These are phyloP conservation scores for Orius insidiosus DNA, from an alignment of 1,140 invertebrate species.

Conservation along the genomic window DNA sequence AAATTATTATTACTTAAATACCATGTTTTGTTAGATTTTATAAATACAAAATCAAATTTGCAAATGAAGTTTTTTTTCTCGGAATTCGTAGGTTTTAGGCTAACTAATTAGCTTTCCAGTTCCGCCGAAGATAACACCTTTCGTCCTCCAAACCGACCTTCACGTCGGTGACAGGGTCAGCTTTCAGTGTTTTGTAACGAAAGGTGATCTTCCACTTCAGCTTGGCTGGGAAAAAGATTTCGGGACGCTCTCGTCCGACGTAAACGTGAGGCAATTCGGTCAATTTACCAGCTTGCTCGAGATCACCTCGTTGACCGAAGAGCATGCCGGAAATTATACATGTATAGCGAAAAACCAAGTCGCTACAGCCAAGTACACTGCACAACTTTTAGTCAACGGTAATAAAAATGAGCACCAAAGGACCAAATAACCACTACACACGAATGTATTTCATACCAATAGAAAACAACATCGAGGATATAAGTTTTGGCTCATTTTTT, in stretches of 20 bases:
- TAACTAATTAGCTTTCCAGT: constrained; percentile 29
- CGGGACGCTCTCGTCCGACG: constrained; percentile 25
- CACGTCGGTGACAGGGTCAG: constrained; percentile 44
- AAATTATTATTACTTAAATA: too few relatives aligned
- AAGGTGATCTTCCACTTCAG: constrained; percentile 46
- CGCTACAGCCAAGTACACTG: constrained; percentile 49
- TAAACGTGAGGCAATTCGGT: constrained; percentile 41
- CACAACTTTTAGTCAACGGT: constrained; percentile 45
- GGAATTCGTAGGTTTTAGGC: too few relatives aligned
- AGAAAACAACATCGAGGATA: too few relatives aligned
- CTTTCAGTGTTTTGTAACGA: constrained; percentile 43
- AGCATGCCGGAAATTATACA: constrained; percentile 37
- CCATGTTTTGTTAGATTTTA: too few relatives aligned
- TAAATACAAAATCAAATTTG: too few relatives aligned
- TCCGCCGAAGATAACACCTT: constrained; percentile 44
- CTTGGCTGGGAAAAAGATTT: constrained; percentile 56
- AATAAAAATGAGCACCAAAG: constrained; percentile 16
- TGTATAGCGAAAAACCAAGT: constrained; percentile 28
- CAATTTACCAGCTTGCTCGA: constrained; percentile 43
- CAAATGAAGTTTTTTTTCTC: too few relatives aligned
- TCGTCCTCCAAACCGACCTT: constrained; percentile 40
- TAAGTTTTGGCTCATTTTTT: background rate
- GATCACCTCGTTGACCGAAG: constrained; percentile 47
- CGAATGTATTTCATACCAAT: too few relatives aligned
- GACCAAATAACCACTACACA: too few relatives aligned